Evolutionary conservation across 1,140 invertebrate genomes (phyloP).

Genomic region (Diorhabda elongata): DNA sequence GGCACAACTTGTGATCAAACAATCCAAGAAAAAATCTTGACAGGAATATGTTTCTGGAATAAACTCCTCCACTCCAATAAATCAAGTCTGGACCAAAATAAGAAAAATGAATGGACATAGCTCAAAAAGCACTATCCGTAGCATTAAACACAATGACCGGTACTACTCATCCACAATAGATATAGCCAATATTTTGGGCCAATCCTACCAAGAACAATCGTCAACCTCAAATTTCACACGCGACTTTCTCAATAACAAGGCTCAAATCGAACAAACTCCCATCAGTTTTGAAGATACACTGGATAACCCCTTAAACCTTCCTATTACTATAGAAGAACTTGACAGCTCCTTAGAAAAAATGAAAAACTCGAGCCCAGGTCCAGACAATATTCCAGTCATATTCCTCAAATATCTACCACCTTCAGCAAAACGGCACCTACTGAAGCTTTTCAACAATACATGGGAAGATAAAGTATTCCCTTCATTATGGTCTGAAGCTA

Average conservation of each 20-base stretch:
- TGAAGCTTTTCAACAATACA: background rate
- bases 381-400: constrained; percentile 9
- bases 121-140: background rate
- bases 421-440: background rate
- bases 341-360: background rate
- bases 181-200: background rate
- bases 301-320: background rate
- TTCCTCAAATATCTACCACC: constrained; percentile 12
- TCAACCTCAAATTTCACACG: background rate
- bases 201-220: background rate
- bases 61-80: background rate
- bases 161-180: background rate
- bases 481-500: constrained; percentile 14
- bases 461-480: background rate
- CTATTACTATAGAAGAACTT: background rate
- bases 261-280: background rate
- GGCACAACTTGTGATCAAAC: background rate
- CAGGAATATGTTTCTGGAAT: background rate
- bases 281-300: no score
- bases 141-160: background rate
- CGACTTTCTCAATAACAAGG: background rate
- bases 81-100: background rate
- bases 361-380: constrained; percentile 7
- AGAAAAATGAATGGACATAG: background rate
- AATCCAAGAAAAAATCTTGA: background rate